Evolutionary conservation across 37 sponge, comb jelly and placozoan genomes (phyloP), one percentile per base, ranked within the genome.

Genomic region (Bolinopsis microptera): DNA sequence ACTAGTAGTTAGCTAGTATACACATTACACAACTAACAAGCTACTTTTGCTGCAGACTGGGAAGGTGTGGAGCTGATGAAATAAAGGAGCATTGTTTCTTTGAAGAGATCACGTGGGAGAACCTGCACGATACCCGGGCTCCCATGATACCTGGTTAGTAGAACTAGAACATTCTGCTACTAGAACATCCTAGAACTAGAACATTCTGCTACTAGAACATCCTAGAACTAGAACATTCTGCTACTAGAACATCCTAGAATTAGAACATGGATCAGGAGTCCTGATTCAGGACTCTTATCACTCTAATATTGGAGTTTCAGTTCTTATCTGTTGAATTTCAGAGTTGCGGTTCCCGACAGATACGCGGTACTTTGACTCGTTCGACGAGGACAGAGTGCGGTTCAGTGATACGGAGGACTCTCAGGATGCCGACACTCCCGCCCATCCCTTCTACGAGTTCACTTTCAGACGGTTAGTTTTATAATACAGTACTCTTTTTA

Each of bases 371-470:
- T 98, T 98, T 94, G 98, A 98, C 94, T 95, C 96, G 67, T 94
- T 96, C 61, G 90, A 86, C 61, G 90, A 86, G 61, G 90, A 86
- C 38, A 38, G 90, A 27, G 90, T 86, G 61, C 32, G 90, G 90
- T 86, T 86, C 61, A 86, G 90, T 40, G 90, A 86, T 48, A 86
- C 90, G n/a, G 90, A 86, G 67, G 90, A 86, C 31, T 39, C 90
- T 24, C 90, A 86, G 30, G 90, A 86, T 0, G 95, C 96, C 23
- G 96, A 94, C 36, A 94, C 95, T 18, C 95, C 96, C 0, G 95
- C 96, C 24, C 97, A 96, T 69, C 96, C 97, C 3, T 98, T 98
- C 94, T 96, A 96, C 92, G 98, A 98, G 88, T 98, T 95, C 92
- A 98, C 98, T 0, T 98, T 96, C 82, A 94, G 96, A 0, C 92